phyloP scores from a whole-genome alignment of 2,888 invertebrate genomes.

The Chymomyza caudatula region DNA sequence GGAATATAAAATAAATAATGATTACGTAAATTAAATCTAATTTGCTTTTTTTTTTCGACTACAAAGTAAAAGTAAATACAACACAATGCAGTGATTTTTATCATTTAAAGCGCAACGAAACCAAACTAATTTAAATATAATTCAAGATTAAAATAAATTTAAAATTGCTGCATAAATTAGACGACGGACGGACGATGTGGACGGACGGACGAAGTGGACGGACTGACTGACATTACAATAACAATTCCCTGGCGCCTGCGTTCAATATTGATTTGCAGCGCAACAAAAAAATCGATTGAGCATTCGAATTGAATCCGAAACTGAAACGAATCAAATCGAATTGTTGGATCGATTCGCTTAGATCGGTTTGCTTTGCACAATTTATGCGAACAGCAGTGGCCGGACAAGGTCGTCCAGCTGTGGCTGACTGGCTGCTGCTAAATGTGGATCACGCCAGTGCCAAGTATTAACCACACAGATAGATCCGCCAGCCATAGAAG shows the following conservation, averaged over 20 bases:
- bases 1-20: conserved; percentile 34
- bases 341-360: conserved; percentile 1
- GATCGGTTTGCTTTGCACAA: conserved; percentile 35
- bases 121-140: conserved; percentile 61
- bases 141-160: conserved; percentile 32
- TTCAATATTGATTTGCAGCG: conserved; percentile 51
- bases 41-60: conserved; percentile 45
- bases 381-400: conserved; percentile 27
- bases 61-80: conserved; percentile 48
- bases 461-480: conserved; percentile 15
- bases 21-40: conserved; percentile 66
- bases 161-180: conserved; percentile 54
- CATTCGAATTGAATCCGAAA: conserved; percentile 28
- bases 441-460: conserved; percentile 38
- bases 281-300: conserved; percentile 30
- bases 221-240: background rate
- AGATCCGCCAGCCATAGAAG: conserved; percentile 21
- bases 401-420: conserved; percentile 55
- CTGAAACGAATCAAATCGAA: conserved; percentile 8
- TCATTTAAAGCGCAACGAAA: conserved; percentile 53
- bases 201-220: too few species aligned
- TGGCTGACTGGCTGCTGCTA: conserved; percentile 23
- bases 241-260: conserved; percentile 35
- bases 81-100: conserved; percentile 52
- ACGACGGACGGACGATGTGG: background rate